Conservation (phyloP, 2,888 invertebrate species). For the Nezara viridula region DNA sequence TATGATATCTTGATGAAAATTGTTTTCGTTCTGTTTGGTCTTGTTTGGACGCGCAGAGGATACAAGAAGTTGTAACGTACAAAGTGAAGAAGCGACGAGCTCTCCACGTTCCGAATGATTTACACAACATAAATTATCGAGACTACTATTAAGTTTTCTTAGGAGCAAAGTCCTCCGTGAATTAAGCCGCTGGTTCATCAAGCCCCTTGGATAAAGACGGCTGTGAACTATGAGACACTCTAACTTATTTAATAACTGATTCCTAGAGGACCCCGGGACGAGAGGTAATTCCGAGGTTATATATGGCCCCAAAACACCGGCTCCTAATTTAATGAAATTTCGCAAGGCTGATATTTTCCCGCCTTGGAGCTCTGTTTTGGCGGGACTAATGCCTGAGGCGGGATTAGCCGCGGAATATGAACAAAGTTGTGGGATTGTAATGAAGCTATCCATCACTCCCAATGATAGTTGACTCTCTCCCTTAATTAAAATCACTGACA, state of each 20-base stretch:
- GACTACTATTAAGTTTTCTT: slow-evolving; percentile 21
- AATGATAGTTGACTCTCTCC: slow-evolving; percentile 46
- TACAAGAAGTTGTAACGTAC: not conserved
- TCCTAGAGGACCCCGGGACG: slow-evolving; percentile 30
- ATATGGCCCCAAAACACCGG: slow-evolving; percentile 44
- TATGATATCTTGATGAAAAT: too few relatives aligned
- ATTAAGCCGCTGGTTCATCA: slow-evolving; percentile 29
- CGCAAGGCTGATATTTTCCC: slow-evolving; percentile 55
- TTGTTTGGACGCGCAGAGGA: not conserved
- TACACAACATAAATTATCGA: slow-evolving; percentile 11
- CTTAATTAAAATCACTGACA: slow-evolving; percentile 53
- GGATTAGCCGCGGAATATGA: slow-evolving; percentile 62
- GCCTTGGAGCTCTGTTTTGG: slow-evolving; percentile 38
- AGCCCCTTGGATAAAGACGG: slow-evolving; percentile 10
- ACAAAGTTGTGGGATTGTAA: slow-evolving; percentile 65
- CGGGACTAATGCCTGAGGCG: slow-evolving; percentile 54
- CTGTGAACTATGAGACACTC: slow-evolving; percentile 52
- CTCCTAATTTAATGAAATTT: slow-evolving; percentile 59
- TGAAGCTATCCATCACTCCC: slow-evolving; percentile 64
- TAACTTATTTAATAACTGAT: slow-evolving; percentile 59
- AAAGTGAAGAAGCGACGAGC: not conserved
- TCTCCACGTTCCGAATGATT: not conserved
- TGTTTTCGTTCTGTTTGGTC: too few relatives aligned
- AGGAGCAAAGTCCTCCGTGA: slow-evolving; percentile 6
- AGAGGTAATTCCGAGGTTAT: slow-evolving; percentile 50